phyloP scores from a whole-genome alignment of 2,888 invertebrate species.

The Monochamus alternatus region DNA sequence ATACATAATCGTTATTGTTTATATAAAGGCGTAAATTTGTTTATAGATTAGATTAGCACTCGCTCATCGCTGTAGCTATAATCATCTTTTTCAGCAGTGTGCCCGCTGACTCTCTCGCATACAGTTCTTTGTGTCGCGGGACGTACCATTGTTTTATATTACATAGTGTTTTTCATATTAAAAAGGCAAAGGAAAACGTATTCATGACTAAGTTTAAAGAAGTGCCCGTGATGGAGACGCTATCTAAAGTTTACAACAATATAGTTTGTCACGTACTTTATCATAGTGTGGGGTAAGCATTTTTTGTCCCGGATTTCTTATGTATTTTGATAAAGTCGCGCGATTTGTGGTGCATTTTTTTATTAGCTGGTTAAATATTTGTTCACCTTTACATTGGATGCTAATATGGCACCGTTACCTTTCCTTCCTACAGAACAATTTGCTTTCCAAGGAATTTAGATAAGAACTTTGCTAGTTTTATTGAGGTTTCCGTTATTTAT shows the following conservation, averaged over 20 bases:
- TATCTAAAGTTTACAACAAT: constrained; percentile 54
- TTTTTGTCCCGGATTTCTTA: constrained; percentile 31
- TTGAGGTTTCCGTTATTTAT: constrained; percentile 3
- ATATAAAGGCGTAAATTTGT: constrained; percentile 53
- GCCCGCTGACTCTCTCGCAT: constrained; percentile 6
- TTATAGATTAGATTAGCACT: constrained; percentile 56
- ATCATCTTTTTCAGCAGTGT: constrained; percentile 30
- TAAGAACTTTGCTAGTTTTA: neutral
- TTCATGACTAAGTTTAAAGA: constrained; percentile 41
- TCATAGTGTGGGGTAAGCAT: constrained; percentile 49
- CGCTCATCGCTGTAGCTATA: constrained; percentile 21
- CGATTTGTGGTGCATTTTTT: neutral
- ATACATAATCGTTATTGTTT: constrained; percentile 30
- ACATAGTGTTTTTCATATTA: constrained; percentile 28
- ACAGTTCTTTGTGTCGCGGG: constrained; percentile 17
- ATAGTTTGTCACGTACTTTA: constrained; percentile 53
- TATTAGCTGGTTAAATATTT: constrained; percentile 11
- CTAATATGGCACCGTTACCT: neutral
- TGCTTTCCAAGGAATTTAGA: constrained; percentile 2
- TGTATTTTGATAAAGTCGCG: constrained; percentile 4
- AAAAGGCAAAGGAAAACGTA: constrained; percentile 6
- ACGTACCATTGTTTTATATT: neutral
- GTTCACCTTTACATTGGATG: constrained; percentile 18
- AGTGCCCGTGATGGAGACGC: constrained; percentile 46
- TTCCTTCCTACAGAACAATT: neutral